Evolutionary conservation across 2,888 invertebrate species (phyloP).

Genomic region (Ochlodes sylvanus): DNA sequence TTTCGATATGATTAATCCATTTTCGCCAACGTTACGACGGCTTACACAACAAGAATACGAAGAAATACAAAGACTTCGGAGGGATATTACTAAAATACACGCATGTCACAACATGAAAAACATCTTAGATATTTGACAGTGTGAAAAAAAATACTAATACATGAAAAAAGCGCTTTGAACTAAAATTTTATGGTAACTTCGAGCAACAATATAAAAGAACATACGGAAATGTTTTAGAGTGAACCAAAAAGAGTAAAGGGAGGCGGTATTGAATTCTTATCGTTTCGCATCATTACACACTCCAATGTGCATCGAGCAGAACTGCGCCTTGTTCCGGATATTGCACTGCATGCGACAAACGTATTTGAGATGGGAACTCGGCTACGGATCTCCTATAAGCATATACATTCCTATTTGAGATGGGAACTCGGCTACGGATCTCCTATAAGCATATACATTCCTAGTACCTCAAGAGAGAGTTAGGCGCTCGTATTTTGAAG

Average conservation of each 20-base stretch:
- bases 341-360: constrained; percentile 42
- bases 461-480: neutral
- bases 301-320: constrained; percentile 27
- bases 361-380: neutral
- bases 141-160: no score
- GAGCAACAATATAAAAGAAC: neutral
- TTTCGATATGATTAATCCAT: no score
- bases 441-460: neutral
- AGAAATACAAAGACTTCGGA: no score
- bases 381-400: neutral
- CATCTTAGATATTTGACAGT: no score
- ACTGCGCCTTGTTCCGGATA: constrained; percentile 41
- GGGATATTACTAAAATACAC: no score
- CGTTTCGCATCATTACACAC: constrained; percentile 40
- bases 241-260: constrained; percentile 32
- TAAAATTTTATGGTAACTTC: no score
- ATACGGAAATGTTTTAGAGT: neutral
- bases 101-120: no score
- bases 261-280: constrained; percentile 39
- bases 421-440: neutral
- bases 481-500: neutral
- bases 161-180: no score
- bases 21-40: no score
- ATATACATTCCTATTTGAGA: constrained; percentile 7
- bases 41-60: no score